Percentiles rank a stretch among this genome's conserved stretches.
Evolutionary conservation across 2,888 invertebrate species (phyloP).

Genomic region (Bursaphelenchus okinawaensis): DNA sequence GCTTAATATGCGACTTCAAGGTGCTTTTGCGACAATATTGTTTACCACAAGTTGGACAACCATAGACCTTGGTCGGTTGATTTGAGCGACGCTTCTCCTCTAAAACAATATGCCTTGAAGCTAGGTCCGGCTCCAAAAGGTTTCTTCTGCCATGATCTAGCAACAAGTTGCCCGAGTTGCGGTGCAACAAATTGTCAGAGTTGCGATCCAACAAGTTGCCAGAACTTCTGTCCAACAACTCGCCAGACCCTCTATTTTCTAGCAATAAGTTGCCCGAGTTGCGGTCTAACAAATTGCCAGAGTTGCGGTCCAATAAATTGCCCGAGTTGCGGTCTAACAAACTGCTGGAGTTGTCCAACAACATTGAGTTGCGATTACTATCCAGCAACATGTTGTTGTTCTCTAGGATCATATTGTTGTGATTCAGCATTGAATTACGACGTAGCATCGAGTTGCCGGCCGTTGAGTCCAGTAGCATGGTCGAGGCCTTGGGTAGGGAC

Average conservation of each 20-base stretch:
- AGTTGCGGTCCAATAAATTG: too few relatives aligned
- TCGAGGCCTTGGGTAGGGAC: not conserved
- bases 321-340: too few relatives aligned
- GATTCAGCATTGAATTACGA: not conserved
- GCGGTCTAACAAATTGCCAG: not conserved
- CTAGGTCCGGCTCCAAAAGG: not conserved
- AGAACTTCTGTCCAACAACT: not conserved
- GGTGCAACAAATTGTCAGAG: not conserved
- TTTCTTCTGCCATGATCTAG: not conserved
- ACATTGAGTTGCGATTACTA: too few relatives aligned
- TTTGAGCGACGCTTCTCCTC: not conserved
- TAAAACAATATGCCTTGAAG: too few relatives aligned
- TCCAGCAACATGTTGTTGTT: not conserved
- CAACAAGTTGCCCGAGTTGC: not conserved
- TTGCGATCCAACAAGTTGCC: too few relatives aligned
- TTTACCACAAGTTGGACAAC: constrained; percentile 26
- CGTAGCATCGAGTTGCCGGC: not conserved
- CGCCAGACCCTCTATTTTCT: not conserved
- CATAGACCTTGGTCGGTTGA: constrained; percentile 21
- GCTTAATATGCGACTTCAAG: constrained; percentile 88
- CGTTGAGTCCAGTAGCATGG: not conserved
- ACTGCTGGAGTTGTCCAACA: not conserved
- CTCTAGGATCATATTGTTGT: not conserved
- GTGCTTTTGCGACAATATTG: constrained; percentile 39
- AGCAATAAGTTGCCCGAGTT: not conserved